Evolutionary conservation across 2,797 vertebrate species (phyloP).

Genomic region (Brotogeris chrysoptera): DNA sequence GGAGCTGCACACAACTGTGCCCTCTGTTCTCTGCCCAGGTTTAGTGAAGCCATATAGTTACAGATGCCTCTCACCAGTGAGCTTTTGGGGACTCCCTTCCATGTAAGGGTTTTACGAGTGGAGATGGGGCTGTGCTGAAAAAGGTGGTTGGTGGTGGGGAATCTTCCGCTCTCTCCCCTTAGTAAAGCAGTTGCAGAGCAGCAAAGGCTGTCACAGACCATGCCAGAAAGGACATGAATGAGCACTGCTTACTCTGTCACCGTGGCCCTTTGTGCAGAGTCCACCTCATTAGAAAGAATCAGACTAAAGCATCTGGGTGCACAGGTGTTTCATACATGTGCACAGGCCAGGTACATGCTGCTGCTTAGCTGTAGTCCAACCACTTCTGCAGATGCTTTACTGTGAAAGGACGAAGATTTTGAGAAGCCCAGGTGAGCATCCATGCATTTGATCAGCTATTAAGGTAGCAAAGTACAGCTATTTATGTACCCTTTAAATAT

Average conservation of each 20-base stretch:
- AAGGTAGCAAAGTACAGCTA: background rate
- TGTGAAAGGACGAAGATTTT: background rate
- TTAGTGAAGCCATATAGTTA: accelerated
- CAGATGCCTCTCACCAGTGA: background rate
- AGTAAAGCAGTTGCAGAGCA: background rate
- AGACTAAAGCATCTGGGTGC: background rate
- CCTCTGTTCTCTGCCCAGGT: background rate
- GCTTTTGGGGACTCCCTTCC: background rate
- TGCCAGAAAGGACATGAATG: background rate
- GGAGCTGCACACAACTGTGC: background rate
- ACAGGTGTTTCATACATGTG: accelerated
- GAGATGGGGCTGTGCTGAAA: background rate
- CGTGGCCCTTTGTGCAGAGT: background rate
- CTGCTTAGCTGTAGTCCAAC: background rate
- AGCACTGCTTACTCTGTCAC: background rate
- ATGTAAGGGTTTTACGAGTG: background rate
- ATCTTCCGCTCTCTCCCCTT: background rate
- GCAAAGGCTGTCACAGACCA: background rate
- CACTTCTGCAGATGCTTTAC: background rate
- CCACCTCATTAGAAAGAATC: background rate
- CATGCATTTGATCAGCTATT: background rate
- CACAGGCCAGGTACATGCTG: background rate
- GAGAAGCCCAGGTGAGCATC: background rate
- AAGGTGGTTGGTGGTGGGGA: accelerated
- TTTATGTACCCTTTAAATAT: background rate